Base-by-base conservation (phyloP, 2,888 invertebrate species). In the Antheraea assamensis region DNA sequence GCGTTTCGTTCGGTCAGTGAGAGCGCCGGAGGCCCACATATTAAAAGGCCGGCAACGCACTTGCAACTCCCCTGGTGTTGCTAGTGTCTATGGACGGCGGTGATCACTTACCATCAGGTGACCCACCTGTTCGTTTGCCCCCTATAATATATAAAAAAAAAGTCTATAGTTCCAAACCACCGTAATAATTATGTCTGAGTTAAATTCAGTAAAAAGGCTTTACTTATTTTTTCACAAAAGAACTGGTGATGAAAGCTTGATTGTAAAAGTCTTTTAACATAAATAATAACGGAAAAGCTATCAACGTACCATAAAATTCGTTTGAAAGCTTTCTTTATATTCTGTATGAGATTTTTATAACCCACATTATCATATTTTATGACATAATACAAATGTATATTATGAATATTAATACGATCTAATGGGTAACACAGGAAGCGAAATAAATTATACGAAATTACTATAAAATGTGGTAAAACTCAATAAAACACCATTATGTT, bases 281-380 rank as follows among this genome's bases (percentile, higher is more conserved):
- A 68, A 35, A 35, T n/a, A 31, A 35, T 35, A 31, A 35, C n/a
- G 68, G 68, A n/a, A 24, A 35, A 35, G 35, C 68, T n/a, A 68
- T 68, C n/a, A 68, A 21, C 68, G 21, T 68, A 68, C 35, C 68
- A 35, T 68, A 35, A 68, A 68, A 68, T 68, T 35, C 4, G 35
- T 68, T 35, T 35, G 35, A 68, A 35, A 68, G 68, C 35, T 24
- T 35, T 31, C 68, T 35, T 35, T 35, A 35, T 68, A 68, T 68
- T 19, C 21, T 68, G 21, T 35, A 68, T 68, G 68, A 68, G 35
- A 21, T 35, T 68, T 68, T 68, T 68, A 68, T 68, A n/a, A n/a
- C 24, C 68, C n/a, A 35, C n/a, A n/a, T n/a, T 68, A 35, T 21
- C n/a, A 68, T 68, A 68, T 35, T 68, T 68, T 68, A 68, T 35